Evolutionary conservation across 2,888 invertebrate species (phyloP).

Genomic region (Crossocerus cetratus): DNA sequence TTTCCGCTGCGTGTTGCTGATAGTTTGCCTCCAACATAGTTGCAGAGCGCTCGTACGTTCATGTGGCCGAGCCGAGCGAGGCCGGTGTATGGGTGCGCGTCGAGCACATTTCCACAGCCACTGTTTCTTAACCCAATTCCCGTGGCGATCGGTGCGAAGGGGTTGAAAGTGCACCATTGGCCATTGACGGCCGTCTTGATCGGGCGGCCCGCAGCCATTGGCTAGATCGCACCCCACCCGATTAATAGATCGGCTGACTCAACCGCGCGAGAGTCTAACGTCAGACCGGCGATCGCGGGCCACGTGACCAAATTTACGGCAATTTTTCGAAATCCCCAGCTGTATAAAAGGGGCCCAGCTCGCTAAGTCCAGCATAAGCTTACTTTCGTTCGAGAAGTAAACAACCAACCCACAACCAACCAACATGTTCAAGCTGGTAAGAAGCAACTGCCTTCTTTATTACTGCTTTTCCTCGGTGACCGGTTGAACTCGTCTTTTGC

Average conservation of each 20-base stretch:
- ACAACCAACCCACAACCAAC: conserved; percentile 64
- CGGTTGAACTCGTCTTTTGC: not conserved
- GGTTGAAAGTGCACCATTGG: conserved; percentile 60
- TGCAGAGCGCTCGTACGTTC: not conserved
- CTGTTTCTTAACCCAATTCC: conserved; percentile 58
- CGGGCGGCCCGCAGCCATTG: conserved; percentile 53
- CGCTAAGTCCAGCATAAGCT: conserved; percentile 64
- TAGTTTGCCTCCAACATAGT: no score
- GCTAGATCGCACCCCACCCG: conserved; percentile 59
- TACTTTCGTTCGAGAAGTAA: conserved; percentile 72
- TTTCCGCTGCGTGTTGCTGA: not conserved
- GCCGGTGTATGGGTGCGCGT: not conserved
- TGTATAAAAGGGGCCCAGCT: conserved; percentile 70
- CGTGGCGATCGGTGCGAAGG: conserved; percentile 46
- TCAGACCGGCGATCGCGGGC: conserved; percentile 60
- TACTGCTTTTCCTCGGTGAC: not conserved
- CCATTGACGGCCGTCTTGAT: conserved; percentile 42
- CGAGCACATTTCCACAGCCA: conserved; percentile 33
- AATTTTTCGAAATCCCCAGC: conserved; percentile 66
- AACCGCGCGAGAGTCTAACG: conserved; percentile 62
- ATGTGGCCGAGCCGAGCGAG: not conserved
- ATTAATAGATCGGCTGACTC: conserved; percentile 68
- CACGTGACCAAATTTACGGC: conserved; percentile 67
- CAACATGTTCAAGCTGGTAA: conserved; percentile 77
- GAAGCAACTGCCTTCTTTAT: conserved; percentile 39